Evolutionary conservation across 2,113 vertebrate genomes (phyloP).

Genomic region (Bubo scandiacus): DNA sequence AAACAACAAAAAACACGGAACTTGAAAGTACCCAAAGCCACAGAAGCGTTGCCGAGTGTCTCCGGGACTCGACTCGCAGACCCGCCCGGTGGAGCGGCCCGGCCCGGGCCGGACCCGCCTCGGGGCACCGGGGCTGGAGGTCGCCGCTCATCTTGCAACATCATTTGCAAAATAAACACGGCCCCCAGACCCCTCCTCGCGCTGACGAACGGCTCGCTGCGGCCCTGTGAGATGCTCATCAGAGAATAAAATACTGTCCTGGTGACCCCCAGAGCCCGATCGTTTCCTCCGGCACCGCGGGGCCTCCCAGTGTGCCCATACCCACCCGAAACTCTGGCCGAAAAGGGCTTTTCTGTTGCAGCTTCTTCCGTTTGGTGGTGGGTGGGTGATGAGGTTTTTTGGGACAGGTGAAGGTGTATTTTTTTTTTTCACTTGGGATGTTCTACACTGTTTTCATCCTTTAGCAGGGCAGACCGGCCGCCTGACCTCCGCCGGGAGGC

Average conservation of each 20-base stretch:
- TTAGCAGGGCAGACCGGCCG: neutral
- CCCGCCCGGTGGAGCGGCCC: fast-evolving
- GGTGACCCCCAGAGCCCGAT: fast-evolving
- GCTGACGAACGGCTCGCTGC: neutral
- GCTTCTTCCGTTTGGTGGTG: neutral
- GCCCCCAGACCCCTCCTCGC: neutral
- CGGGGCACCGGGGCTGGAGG: neutral
- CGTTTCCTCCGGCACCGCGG: fast-evolving
- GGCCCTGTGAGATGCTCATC: neutral
- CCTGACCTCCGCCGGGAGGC: fast-evolving
- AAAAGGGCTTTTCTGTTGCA: neutral
- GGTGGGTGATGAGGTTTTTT: too few relatives aligned
- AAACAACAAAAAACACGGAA: neutral
- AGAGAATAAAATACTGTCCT: neutral
- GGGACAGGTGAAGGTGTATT: fast-evolving
- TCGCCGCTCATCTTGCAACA: neutral
- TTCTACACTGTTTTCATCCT: neutral
- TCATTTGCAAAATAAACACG: neutral
- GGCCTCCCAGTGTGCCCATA: neutral
- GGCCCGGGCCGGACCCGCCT: too few relatives aligned
- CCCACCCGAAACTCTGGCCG: neutral
- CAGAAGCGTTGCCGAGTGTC: neutral
- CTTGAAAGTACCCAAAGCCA: neutral
- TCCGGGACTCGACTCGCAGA: fast-evolving
- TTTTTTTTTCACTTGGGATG: neutral